phyloP scores from a whole-genome alignment of 2,113 vertebrate genomes.

The Anser brachyrhynchus region DNA sequence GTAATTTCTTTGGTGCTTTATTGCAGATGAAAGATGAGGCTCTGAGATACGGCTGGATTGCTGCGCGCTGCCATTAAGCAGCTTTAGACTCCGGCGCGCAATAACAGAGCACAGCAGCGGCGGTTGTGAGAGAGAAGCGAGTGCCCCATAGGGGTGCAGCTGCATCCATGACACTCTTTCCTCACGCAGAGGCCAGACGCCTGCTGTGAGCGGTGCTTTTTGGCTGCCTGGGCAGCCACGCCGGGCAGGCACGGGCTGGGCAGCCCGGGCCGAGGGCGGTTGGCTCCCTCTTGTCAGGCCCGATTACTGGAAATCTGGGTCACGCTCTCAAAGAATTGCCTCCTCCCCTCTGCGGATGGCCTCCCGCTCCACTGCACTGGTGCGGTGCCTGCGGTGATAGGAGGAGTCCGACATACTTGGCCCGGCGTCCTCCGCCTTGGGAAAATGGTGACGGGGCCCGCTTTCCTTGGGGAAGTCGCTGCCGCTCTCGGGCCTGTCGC shows the following conservation, averaged over 20 bases:
- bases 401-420: neutral
- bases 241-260: rapidly evolving
- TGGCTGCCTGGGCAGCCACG: rapidly evolving
- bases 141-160: neutral
- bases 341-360: neutral
- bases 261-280: neutral
- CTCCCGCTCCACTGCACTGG: neutral
- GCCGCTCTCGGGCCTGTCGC: neutral
- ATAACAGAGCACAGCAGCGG: neutral
- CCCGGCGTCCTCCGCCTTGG: neutral
- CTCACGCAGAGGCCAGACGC: neutral
- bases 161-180: neutral
- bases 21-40: neutral
- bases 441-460: neutral
- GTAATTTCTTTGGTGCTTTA: neutral
- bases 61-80: neutral
- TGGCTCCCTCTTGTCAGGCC: constrained; percentile 35
- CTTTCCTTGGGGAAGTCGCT: neutral
- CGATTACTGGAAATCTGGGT: constrained; percentile 66
- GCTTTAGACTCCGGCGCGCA: constrained; percentile 26
- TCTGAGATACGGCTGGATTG: constrained; percentile 1
- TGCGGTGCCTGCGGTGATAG: neutral
- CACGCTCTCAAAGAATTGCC: constrained; percentile 56
- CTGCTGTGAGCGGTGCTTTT: neutral
- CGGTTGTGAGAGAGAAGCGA: neutral